A percentile compares a stretch with the other conserved stretches of the same genome.
These are phyloP conservation scores for Drosophila jambulina DNA, from an alignment of 1,140 invertebrate genomes.

Conservation along the genomic window DNA sequence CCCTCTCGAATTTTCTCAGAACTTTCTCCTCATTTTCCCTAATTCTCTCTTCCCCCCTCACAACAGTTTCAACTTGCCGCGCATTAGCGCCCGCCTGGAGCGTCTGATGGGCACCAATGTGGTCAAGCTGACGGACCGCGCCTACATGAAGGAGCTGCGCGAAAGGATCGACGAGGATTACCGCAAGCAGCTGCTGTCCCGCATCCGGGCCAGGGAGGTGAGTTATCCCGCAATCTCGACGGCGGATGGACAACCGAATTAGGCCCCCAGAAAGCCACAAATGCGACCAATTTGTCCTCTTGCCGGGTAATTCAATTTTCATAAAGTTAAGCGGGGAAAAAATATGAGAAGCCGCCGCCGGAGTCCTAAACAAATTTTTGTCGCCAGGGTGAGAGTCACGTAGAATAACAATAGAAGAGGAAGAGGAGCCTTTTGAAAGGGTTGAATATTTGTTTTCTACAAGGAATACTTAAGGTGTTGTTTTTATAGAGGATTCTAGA, in stretches of 20 bases:
- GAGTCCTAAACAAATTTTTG: constrained; percentile 58
- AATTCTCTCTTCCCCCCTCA: background rate
- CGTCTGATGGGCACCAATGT: constrained; percentile 88
- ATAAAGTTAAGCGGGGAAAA: constrained; percentile 28
- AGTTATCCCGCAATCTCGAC: constrained; percentile 40
- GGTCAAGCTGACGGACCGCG: constrained; percentile 88
- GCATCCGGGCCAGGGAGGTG: constrained; percentile 88
- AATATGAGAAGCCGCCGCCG: constrained; percentile 15
- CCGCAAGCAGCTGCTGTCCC: constrained; percentile 86
- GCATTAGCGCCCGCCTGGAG: constrained; percentile 87
- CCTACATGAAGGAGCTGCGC: constrained; percentile 88
- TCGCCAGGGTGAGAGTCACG: constrained; percentile 52
- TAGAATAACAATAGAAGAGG: constrained; percentile 14
- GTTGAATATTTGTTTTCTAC: background rate
- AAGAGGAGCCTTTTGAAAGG: background rate
- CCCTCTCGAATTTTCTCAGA: background rate
- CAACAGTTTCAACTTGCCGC: constrained; percentile 86
- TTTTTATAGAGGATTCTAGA: background rate
- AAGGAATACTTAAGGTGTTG: background rate
- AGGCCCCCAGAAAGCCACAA: constrained; percentile 50
- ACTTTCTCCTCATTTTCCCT: background rate
- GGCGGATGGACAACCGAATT: constrained; percentile 20
- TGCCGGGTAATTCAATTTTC: constrained; percentile 71
- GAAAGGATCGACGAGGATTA: constrained; percentile 87
- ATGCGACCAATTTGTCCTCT: constrained; percentile 69